A percentile compares a stretch with the other conserved stretches of the same genome.
Evolutionary conservation across 2,113 vertebrate genomes (phyloP).

Genomic region (Entelurus aequoreus): DNA sequence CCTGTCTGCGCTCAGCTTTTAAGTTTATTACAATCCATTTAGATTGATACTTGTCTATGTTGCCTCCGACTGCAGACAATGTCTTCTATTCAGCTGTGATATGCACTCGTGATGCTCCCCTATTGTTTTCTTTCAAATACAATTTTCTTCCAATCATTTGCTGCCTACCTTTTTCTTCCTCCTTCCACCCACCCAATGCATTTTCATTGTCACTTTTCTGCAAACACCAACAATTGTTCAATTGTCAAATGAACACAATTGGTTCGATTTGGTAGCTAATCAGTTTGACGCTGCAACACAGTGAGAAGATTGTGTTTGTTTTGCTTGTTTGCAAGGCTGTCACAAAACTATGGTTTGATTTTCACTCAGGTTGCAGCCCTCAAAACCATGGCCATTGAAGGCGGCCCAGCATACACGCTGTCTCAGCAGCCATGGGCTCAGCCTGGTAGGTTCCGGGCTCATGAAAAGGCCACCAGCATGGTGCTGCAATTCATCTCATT

Average conservation of each 20-base stretch:
- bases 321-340: slow-evolving; percentile 8
- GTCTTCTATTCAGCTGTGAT: slow-evolving; percentile 1
- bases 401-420: slow-evolving; percentile 89
- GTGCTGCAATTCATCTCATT: slow-evolving; percentile 46
- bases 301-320: background rate
- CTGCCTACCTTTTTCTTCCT: background rate
- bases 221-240: slow-evolving; percentile 7
- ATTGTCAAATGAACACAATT: slow-evolving; percentile 7
- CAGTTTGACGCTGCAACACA: background rate
- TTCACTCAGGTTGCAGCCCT: slow-evolving; percentile 82
- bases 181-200: background rate
- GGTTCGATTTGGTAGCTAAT: slow-evolving; percentile 1
- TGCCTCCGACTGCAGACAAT: slow-evolving; percentile 6
- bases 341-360: slow-evolving; percentile 8
- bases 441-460: slow-evolving; percentile 77
- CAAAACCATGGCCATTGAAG: slow-evolving; percentile 89
- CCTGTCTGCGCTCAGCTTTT: slow-evolving; percentile 45
- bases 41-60: slow-evolving; percentile 1
- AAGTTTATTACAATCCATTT: slow-evolving; percentile 10
- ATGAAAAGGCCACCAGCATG: slow-evolving; percentile 28
- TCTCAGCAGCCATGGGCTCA: slow-evolving; percentile 96
- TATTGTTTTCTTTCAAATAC: slow-evolving; percentile 11
- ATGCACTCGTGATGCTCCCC: slow-evolving; percentile 7
- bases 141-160: slow-evolving; percentile 8
- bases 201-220: slow-evolving; percentile 3